A percentile compares a stretch with the other conserved stretches of the same genome.
These are phyloP conservation scores for Laupala kohalensis DNA, from an alignment of 1,140 invertebrate species.

Conservation along the genomic window DNA sequence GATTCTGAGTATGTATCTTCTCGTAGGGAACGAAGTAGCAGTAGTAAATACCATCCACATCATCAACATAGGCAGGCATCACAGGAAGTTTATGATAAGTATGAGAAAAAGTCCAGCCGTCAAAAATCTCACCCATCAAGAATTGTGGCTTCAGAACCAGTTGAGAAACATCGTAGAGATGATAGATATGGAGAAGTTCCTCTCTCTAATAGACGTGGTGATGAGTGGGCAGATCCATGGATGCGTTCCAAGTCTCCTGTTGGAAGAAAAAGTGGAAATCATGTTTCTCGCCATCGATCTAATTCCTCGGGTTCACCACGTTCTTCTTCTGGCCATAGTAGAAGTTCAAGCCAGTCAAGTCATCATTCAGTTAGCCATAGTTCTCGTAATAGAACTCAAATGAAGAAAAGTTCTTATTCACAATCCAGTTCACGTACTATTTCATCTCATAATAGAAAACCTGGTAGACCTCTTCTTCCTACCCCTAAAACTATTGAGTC, in stretches of 20 bases:
- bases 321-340: background rate
- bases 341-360: background rate
- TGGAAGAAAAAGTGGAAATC: conserved; percentile 23
- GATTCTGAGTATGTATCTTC: background rate
- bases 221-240: conserved; percentile 91
- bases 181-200: background rate
- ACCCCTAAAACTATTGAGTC: background rate
- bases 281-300: background rate
- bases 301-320: background rate
- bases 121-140: background rate
- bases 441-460: background rate
- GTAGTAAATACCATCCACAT: background rate
- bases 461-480: background rate
- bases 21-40: background rate
- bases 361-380: background rate
- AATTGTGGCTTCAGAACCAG: background rate
- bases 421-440: background rate
- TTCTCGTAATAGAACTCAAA: background rate
- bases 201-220: conserved; percentile 35
- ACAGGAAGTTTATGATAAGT: background rate
- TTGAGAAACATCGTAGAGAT: background rate
- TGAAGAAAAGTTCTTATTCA: background rate
- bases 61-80: background rate
- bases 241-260: conserved; percentile 60
- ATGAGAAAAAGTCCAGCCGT: background rate